These are phyloP conservation scores for Episyrphus balteatus DNA, from an alignment of 1,140 invertebrate genomes.

Conservation along the genomic window DNA sequence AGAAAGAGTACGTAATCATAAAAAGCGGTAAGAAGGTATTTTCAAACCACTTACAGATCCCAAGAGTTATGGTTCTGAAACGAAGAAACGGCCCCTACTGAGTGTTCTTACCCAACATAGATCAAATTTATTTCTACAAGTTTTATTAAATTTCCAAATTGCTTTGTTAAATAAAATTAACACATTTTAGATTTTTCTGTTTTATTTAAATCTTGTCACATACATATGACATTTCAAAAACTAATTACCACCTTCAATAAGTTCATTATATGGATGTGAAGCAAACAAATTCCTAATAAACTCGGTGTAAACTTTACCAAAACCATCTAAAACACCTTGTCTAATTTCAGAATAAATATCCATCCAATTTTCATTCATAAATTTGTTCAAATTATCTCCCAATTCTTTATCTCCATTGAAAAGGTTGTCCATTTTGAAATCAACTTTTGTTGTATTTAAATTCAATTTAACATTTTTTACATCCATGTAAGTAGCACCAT, in stretches of 20 bases:
- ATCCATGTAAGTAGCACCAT: constrained; percentile 19
- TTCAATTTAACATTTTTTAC: constrained; percentile 11
- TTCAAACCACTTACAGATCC: too few relatives aligned
- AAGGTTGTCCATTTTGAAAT: constrained; percentile 28
- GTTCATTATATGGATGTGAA: constrained; percentile 29
- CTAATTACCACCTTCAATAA: constrained; percentile 12
- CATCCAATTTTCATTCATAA: constrained; percentile 40
- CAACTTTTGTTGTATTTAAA: constrained; percentile 2
- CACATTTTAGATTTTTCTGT: too few relatives aligned
- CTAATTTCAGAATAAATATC: constrained; percentile 38
- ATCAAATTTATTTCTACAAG: too few relatives aligned
- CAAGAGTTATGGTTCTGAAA: too few relatives aligned
- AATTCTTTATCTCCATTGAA: constrained; percentile 38
- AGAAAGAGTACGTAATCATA: too few relatives aligned
- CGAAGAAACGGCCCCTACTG: too few relatives aligned
- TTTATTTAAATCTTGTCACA: too few relatives aligned
- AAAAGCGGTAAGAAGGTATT: too few relatives aligned
- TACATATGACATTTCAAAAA: too few relatives aligned
- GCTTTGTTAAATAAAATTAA: too few relatives aligned
- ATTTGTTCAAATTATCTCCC: constrained; percentile 27
- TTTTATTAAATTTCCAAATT: too few relatives aligned
- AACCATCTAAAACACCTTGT: constrained; percentile 37
- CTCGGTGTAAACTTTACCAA: constrained; percentile 36
- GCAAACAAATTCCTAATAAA: constrained; percentile 41
- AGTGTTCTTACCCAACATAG: too few relatives aligned